Evolutionary conservation across 2,113 vertebrate species (phyloP).

Genomic region (Tyrannus savana): DNA sequence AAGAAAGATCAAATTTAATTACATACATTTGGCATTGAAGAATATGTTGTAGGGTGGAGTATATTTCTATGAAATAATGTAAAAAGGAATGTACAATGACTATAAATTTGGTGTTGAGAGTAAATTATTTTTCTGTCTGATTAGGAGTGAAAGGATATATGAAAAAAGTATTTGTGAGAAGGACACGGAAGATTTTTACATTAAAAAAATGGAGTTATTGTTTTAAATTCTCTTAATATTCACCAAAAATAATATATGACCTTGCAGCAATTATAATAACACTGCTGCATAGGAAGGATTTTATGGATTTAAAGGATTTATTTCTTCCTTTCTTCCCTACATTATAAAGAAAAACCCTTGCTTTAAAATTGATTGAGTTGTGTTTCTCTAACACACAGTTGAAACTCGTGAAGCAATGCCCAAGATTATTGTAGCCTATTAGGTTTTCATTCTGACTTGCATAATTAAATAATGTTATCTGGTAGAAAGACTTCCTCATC

Average conservation of each 20-base stretch:
- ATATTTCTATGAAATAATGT: not conserved
- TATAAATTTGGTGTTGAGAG: not conserved
- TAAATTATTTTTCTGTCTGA: not conserved
- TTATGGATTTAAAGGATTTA: not conserved
- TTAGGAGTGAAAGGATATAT: not conserved
- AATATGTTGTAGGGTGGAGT: not conserved
- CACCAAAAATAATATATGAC: not conserved
- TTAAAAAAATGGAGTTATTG: not conserved
- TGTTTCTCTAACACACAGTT: not conserved
- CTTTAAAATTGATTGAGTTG: not conserved
- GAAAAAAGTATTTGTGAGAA: not conserved
- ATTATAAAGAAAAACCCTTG: not conserved
- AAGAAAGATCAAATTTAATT: not conserved
- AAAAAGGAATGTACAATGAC: not conserved
- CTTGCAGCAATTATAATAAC: not conserved
- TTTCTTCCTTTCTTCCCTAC: not conserved
- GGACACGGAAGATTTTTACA: not conserved
- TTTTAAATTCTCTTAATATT: not conserved
- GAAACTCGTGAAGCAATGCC: not conserved
- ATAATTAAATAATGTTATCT: not conserved
- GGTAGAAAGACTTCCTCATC: not conserved
- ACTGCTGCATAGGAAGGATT: not conserved
- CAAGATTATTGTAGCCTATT: not conserved
- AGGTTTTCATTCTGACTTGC: not conserved
- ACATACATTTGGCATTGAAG: not conserved